Evolutionary conservation across 2,113 vertebrate species (phyloP).

Genomic region (Delphinapterus leucas): DNA sequence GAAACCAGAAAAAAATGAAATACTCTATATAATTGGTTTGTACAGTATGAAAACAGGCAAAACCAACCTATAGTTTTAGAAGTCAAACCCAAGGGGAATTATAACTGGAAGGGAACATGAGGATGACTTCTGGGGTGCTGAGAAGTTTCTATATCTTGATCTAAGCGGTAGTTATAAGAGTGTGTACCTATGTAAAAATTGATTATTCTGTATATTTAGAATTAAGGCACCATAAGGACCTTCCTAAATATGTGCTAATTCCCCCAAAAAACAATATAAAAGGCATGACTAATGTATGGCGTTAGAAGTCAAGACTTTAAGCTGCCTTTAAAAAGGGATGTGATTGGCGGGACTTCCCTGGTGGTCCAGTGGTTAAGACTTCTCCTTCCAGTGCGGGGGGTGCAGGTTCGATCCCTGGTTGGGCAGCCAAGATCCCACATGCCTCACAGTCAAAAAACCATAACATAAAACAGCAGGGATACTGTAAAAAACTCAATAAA

Average conservation of each 20-base stretch:
- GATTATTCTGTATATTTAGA: neutral
- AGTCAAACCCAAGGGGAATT: neutral
- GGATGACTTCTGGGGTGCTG: neutral
- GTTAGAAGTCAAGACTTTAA: neutral
- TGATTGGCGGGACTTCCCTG: too few species aligned
- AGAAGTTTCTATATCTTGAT: neutral
- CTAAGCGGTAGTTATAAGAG: neutral
- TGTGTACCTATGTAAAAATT: neutral
- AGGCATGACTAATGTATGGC: neutral
- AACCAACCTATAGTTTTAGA: neutral
- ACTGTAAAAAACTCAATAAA: too few species aligned
- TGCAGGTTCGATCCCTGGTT: too few species aligned
- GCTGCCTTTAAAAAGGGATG: neutral
- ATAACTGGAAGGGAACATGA: accelerated
- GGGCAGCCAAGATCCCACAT: too few species aligned
- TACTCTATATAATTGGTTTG: neutral
- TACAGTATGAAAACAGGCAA: neutral
- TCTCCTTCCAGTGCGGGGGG: too few species aligned
- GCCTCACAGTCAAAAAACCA: too few species aligned
- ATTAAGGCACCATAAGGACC: neutral
- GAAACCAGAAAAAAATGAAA: neutral
- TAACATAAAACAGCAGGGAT: too few species aligned
- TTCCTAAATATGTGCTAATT: neutral
- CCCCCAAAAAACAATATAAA: neutral
- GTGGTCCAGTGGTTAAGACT: too few species aligned